Conservation (phyloP, 2,113 vertebrate species). For the Hydropotes inermis region DNA sequence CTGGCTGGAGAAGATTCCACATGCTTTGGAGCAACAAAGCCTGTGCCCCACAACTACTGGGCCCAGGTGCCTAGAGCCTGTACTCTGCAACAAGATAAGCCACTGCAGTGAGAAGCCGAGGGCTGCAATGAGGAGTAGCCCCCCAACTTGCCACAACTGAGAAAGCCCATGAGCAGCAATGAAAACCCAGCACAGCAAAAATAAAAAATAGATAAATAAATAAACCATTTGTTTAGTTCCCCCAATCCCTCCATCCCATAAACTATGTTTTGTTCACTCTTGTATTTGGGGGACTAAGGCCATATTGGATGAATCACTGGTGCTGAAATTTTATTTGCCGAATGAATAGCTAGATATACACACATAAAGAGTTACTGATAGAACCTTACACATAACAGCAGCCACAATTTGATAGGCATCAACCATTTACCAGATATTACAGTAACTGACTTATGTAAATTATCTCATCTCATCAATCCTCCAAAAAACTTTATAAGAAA, state of each 20-base stretch:
- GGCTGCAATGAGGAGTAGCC: neutral
- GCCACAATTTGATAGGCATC: neutral
- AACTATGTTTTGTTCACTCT: neutral
- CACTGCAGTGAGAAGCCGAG: neutral
- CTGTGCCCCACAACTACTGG: neutral
- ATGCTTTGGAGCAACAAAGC: neutral
- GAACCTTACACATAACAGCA: neutral
- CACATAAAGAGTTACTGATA: neutral
- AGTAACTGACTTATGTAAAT: constrained; percentile 6
- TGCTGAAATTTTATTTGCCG: constrained; percentile 9
- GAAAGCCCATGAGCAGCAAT: neutral
- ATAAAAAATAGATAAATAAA: neutral
- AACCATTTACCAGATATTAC: neutral
- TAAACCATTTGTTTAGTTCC: neutral
- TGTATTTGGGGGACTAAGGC: neutral
- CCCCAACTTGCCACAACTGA: neutral
- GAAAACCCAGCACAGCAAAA: neutral
- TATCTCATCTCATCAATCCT: neutral
- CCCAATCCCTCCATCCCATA: neutral
- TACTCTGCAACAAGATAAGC: neutral
- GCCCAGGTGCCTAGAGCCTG: neutral
- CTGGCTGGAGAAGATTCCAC: neutral
- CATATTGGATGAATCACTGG: neutral
- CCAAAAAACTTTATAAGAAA: neutral
- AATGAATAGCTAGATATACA: constrained; percentile 6